Conservation (phyloP, 2,888 invertebrate species). For the Meandrusa payeni region DNA sequence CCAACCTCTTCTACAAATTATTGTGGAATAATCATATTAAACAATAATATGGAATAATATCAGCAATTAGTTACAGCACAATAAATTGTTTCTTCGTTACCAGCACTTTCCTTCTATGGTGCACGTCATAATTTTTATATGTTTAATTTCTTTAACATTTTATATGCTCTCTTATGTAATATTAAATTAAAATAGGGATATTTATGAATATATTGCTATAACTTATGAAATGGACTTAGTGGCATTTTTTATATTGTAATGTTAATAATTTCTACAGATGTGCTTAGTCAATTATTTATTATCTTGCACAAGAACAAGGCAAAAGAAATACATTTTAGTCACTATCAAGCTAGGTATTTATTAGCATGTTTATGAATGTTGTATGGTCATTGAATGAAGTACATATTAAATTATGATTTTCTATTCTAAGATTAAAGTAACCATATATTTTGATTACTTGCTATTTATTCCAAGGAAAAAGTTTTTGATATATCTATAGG, state of each 20-base stretch:
- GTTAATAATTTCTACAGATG: constrained; percentile 1
- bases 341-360: constrained; percentile 1
- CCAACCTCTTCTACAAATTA: constrained; percentile 24
- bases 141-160: constrained; percentile 10
- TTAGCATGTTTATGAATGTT: neutral
- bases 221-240: constrained; percentile 9
- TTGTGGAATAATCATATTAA: constrained; percentile 3
- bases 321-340: constrained; percentile 10
- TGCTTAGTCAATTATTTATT: constrained; percentile 16
- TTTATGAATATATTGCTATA: constrained; percentile 7
- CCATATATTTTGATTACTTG: constrained; percentile 9
- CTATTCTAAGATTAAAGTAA: constrained; percentile 1
- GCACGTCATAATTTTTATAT: constrained; percentile 3
- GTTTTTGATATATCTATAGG: neutral
- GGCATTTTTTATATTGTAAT: constrained; percentile 10
- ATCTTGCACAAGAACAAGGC: constrained; percentile 2
- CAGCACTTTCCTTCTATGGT: neutral
- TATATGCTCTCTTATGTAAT: constrained; percentile 21
- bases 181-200: constrained; percentile 15
- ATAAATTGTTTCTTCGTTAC: neutral
- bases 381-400: constrained; percentile 4
- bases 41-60: neutral
- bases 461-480: neutral
- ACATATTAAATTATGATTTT: constrained; percentile 7
- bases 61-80: no score